Base-by-base conservation (phyloP, 2,113 vertebrate species). In the Hippocampus comes region DNA sequence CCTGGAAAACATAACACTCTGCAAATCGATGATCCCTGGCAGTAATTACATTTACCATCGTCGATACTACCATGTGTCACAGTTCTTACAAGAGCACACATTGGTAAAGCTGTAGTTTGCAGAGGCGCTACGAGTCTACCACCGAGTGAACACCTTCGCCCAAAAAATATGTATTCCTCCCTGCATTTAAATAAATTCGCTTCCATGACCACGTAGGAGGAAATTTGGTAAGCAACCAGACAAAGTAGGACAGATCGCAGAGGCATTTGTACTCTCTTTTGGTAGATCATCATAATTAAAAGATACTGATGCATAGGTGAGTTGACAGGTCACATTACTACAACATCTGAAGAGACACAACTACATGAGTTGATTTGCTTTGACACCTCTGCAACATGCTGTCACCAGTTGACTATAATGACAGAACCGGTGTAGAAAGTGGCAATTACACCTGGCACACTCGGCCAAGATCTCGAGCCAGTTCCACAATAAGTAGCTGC, bases 401-500 rank as follows among this genome's bases (percentile, higher is more conserved):
- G 21, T n/a, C 61, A 63, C n/a, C 41, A 0, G 8, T 9, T 30
- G 15, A 5, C 15, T 61, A 18, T 61, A 17, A 34, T 34, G 18
- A 20, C 48, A 18, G 2, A 34, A 7, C 17, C 21, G 9, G 10
- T 41, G 21, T 20, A 43, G 25, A 43, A 11, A n/a, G 0, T 23
- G 23, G 42, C 15, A 0, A 4, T 53, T 67, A 60, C 86, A 93
- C 92, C 91, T 93, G 91, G 74, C 92, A 93, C 27, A 93, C 91
- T 49, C 93, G 84, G 67, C 76, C 78, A 41, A 94, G 85, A 63
- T 94, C 91, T 79, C 84, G 82, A 38, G 93, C 91, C 77, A 94
- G 79, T 11, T 91, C 89, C 74, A 87, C 77, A 49, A 94, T 42
- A 68, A 94, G 93, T 76, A 90, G 77, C 81, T 94, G 93, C 67